phyloP scores from a whole-genome alignment of 92 coral and sea anemone species.

The Plumapathes pennacea region DNA sequence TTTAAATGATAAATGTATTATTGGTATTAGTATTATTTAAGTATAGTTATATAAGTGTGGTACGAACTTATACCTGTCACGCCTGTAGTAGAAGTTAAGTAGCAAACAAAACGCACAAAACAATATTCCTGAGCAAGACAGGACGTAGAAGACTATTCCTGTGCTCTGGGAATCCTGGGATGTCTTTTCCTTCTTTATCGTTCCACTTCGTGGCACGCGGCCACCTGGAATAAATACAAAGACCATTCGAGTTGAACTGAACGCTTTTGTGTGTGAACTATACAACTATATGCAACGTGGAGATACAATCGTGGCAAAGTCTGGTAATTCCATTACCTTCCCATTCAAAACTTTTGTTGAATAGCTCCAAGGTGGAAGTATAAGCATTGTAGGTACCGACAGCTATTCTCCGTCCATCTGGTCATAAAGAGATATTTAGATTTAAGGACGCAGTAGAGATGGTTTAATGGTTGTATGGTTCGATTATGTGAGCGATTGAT shows the following conservation, averaged over 20 bases:
- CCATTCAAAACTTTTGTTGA: constrained; percentile 54
- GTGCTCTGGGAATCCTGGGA: constrained; percentile 16
- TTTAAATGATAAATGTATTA: neutral
- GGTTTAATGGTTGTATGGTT: too few species aligned
- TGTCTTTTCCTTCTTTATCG: constrained; percentile 13
- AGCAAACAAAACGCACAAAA: constrained; percentile 62
- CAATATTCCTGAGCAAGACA: constrained; percentile 66
- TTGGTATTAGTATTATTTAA: neutral
- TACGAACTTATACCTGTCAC: constrained; percentile 42
- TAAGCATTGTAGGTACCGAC: too few species aligned
- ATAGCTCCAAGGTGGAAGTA: too few species aligned
- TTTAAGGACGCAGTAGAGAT: too few species aligned
- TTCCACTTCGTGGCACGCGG: constrained; percentile 54
- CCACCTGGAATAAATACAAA: constrained; percentile 42
- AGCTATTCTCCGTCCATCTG: too few species aligned
- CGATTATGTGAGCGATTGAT: too few species aligned
- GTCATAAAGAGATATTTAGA: too few species aligned
- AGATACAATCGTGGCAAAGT: too few species aligned
- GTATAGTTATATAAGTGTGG: neutral
- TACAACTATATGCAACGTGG: too few species aligned
- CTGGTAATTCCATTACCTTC: too few species aligned
- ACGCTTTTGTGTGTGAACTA: too few species aligned
- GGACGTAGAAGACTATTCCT: constrained; percentile 36
- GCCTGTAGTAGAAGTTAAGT: constrained; percentile 62
- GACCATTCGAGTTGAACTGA: neutral